A percentile compares a stretch with the other conserved stretches of the same genome.
Conservation (phyloP, 2,113 vertebrate species). For the Caranx ignobilis region DNA sequence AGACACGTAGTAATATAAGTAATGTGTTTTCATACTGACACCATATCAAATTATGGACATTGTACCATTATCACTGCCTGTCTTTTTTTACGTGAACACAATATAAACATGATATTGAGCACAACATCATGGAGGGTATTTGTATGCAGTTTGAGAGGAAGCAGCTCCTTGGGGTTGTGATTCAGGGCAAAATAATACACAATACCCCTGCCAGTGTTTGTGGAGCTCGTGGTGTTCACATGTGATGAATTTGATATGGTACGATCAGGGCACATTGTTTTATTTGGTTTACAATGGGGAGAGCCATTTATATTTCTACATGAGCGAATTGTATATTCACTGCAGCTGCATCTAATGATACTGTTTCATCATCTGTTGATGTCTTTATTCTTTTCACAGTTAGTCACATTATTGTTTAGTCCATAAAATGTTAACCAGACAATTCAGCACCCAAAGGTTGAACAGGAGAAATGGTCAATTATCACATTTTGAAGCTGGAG, state of each 20-base stretch:
- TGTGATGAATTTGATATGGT: not conserved
- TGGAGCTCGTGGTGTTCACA: constrained; percentile 7
- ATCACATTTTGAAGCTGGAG: no score
- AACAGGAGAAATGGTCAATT: not conserved
- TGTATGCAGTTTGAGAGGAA: constrained; percentile 14
- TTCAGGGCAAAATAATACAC: constrained; percentile 1
- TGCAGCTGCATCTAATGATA: not conserved
- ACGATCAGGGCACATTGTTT: not conserved
- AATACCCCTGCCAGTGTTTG: not conserved
- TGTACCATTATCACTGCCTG: not conserved
- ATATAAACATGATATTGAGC: no score
- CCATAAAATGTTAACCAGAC: not conserved
- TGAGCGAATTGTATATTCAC: not conserved
- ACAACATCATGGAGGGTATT: not conserved
- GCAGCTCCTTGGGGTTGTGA: constrained; percentile 3
- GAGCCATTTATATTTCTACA: no score
- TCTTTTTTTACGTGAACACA: no score
- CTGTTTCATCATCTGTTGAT: not conserved
- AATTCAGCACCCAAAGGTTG: not conserved
- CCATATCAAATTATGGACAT: not conserved
- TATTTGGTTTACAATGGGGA: not conserved
- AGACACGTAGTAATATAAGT: not conserved
- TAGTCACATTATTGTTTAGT: not conserved
- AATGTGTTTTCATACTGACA: no score
- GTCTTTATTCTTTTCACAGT: not conserved